Percentiles rank a stretch among this genome's conserved stretches.
phyloP scores from a whole-genome alignment of 2,888 invertebrate species.

The Ectemnius lituratus region DNA sequence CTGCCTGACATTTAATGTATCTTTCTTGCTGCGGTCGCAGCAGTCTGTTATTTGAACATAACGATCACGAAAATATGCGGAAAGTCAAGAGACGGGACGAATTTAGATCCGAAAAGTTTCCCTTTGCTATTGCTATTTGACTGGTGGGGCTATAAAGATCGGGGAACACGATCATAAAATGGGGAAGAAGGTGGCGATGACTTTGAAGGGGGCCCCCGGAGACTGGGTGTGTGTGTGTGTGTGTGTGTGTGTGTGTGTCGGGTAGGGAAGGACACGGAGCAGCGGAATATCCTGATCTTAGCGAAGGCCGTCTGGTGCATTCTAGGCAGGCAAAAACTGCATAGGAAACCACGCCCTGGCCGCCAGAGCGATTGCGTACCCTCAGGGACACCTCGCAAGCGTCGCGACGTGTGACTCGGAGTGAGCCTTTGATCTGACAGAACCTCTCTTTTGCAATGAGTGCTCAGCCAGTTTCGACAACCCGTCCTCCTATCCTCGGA shows the following conservation, averaged over 20 bases:
- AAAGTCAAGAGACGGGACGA: not conserved
- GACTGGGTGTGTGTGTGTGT: slow-evolving; percentile 24
- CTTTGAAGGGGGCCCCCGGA: slow-evolving; percentile 10
- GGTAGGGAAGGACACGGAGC: slow-evolving; percentile 28
- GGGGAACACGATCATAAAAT: slow-evolving; percentile 24
- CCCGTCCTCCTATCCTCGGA: not conserved
- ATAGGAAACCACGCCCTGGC: slow-evolving; percentile 76
- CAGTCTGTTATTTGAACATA: not conserved
- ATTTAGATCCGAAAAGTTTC: not conserved
- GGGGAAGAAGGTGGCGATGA: slow-evolving; percentile 23
- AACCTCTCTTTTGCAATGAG: too few relatives aligned
- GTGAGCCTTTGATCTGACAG: not conserved
- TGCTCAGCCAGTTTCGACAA: too few relatives aligned
- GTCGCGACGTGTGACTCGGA: slow-evolving; percentile 9
- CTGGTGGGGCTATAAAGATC: not conserved
- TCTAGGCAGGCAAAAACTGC: slow-evolving; percentile 73
- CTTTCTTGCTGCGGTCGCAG: too few relatives aligned
- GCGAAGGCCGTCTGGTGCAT: slow-evolving; percentile 76
- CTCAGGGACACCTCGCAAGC: slow-evolving; percentile 69
- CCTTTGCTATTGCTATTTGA: not conserved
- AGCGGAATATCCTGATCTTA: slow-evolving; percentile 72
- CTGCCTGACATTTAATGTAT: not conserved
- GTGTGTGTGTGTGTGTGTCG: slow-evolving; percentile 31
- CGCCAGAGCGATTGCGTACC: slow-evolving; percentile 65
- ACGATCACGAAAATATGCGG: not conserved